Evolutionary conservation across 2,888 invertebrate species (phyloP).

Genomic region (Emesis castigata): DNA sequence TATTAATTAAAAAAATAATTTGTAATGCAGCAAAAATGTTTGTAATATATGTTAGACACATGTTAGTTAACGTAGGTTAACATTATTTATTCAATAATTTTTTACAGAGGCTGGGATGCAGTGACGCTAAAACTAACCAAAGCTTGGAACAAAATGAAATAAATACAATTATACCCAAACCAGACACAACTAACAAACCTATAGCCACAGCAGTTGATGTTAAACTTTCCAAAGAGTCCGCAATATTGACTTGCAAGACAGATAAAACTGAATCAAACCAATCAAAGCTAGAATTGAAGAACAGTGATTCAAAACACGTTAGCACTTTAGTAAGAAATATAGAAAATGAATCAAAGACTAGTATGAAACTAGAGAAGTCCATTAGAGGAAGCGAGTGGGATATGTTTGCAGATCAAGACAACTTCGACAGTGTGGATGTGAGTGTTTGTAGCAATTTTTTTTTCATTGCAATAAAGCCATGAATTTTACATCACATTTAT

Average conservation of each 20-base stretch:
- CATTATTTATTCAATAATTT: too few species aligned
- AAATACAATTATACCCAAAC: not conserved
- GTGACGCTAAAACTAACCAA: constrained; percentile 39
- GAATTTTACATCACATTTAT: too few species aligned
- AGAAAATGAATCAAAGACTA: constrained; percentile 68
- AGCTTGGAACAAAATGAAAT: not conserved
- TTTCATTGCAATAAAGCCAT: not conserved
- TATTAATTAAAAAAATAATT: too few species aligned
- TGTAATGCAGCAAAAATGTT: too few species aligned
- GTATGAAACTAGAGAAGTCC: constrained; percentile 75
- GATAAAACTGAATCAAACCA: not conserved
- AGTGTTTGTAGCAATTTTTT: constrained; percentile 68
- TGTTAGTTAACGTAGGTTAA: too few species aligned
- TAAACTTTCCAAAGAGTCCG: not conserved
- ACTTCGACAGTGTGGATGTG: constrained; percentile 85
- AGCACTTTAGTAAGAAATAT: not conserved
- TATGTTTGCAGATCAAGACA: constrained; percentile 97
- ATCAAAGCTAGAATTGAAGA: not conserved
- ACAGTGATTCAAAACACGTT: not conserved
- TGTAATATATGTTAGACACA: too few species aligned
- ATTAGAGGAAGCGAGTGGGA: constrained; percentile 93
- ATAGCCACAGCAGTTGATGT: not conserved
- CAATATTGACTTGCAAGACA: not conserved
- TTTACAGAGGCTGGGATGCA: constrained; percentile 72
- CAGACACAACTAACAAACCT: not conserved